Evolutionary conservation across 2,888 invertebrate genomes (phyloP), one percentile per base, ranked within the genome.

Genomic region (Cephus rjabovi): DNA sequence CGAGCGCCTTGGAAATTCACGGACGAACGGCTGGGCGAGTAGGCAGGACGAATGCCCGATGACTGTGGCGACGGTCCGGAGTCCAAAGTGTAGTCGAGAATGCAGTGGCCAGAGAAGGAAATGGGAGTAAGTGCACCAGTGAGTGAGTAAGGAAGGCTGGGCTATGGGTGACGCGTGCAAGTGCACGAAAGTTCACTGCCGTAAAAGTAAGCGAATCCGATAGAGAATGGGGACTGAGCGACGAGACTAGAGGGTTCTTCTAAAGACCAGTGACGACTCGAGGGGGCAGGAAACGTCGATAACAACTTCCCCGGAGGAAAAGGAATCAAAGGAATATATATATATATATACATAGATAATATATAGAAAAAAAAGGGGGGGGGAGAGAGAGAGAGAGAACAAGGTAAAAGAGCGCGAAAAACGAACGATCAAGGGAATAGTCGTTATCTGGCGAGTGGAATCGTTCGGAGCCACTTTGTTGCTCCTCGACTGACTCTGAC

Each of bases 221-320:
- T 33, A 71, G 71, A 71, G 30, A 71, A 71, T 3, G 71, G 15
- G 3, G 11, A 71, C 30, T 71, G 71, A 71, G 12, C 6, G 23
- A 23, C 23, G 40, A 15, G 23, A 56, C 23, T 23, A 33, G 11
- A 11, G 11, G 11, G 40, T 40, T 75, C 77, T 75, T 75, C 75
- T 73, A 82, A 80, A 75, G 75, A 73, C 56, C 78, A 74, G 75
- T 77, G 73, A 74, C 79, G 69, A 79, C 73, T 77, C 75, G 77
- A 33, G 76, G 73, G 77, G 81, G 78, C 71, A 78, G 74, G 81
- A 81, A 81, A 79, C 76, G 79, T 83, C 80, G 78, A 83, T 83
- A 82, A 79, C 81, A 77, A 75, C 77, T 75, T 68, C 23, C 6
- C 23, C 40, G 40, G 9, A 23, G 23, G 23, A 56, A 23, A 56